Percentiles rank a stretch among this genome's conserved stretches.
These are phyloP conservation scores for Myotis myotis DNA, from an alignment of 2,797 vertebrate species.

Conservation along the genomic window DNA sequence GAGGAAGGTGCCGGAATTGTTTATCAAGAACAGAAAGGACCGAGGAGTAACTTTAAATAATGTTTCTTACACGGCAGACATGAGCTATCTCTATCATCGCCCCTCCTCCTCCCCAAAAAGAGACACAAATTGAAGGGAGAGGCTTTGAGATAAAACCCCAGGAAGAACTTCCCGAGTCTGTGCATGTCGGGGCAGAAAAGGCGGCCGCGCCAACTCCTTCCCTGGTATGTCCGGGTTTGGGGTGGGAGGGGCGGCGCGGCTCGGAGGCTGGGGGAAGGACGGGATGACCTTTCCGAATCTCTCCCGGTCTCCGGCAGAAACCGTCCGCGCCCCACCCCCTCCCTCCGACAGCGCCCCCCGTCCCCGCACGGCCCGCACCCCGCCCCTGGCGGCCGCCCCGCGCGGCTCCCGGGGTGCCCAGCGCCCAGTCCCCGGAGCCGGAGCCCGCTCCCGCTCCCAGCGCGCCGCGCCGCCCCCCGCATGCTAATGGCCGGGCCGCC, in stretches of 20 bases:
- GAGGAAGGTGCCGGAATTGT: constrained; percentile 66
- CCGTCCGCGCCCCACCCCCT: constrained; percentile 72
- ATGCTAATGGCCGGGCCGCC: constrained; percentile 78
- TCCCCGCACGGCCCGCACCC: constrained; percentile 64
- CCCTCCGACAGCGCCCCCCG: constrained; percentile 59
- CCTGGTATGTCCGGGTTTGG: constrained; percentile 80
- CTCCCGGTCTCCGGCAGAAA: constrained; percentile 70
- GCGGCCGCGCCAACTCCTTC: constrained; percentile 75
- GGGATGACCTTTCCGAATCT: constrained; percentile 78
- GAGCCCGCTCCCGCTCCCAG: constrained; percentile 63
- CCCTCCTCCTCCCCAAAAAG: constrained; percentile 78
- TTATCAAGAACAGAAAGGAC: constrained; percentile 73
- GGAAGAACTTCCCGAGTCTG: constrained; percentile 79
- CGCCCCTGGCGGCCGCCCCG: constrained; percentile 68
- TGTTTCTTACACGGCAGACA: constrained; percentile 77
- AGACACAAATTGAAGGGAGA: constrained; percentile 78
- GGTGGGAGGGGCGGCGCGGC: constrained; percentile 73
- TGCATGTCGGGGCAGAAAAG: constrained; percentile 76
- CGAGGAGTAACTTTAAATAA: constrained; percentile 77
- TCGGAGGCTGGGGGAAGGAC: constrained; percentile 73
- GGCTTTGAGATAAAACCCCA: constrained; percentile 78
- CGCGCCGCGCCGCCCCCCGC: constrained; percentile 77
- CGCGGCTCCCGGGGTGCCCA: constrained; percentile 64
- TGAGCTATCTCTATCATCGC: constrained; percentile 75
- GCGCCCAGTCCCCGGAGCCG: constrained; percentile 46